Evolutionary conservation across 2,113 vertebrate species (phyloP).

Genomic region (Thomomys bottae): DNA sequence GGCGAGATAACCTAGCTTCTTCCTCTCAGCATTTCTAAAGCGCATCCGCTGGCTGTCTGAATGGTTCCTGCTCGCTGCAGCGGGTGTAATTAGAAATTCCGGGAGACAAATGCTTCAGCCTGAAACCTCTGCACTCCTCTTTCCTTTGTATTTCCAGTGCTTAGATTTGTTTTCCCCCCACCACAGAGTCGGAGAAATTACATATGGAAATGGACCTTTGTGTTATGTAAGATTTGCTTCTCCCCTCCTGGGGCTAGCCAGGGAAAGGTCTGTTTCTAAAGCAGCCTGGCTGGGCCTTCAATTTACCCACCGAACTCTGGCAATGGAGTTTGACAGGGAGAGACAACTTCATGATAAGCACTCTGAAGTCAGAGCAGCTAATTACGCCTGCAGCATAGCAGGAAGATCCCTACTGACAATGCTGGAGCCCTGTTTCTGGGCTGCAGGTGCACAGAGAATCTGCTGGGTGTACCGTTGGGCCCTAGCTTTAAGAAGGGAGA

Average conservation of each 20-base stretch:
- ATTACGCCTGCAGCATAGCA: neutral
- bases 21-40: neutral
- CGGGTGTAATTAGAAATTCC: slow-evolving; percentile 15
- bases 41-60: neutral
- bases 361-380: neutral
- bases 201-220: neutral
- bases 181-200: neutral
- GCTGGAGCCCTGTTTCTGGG: neutral
- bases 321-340: neutral
- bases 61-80: neutral
- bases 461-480: no score
- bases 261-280: neutral
- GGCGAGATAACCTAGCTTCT: neutral
- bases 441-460: neutral
- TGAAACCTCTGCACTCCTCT: neutral
- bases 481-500: neutral
- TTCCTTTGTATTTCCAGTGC: neutral
- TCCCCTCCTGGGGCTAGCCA: neutral
- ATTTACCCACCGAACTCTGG: neutral
- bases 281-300: neutral
- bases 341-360: slow-evolving; percentile 72
- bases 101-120: neutral
- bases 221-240: slow-evolving; percentile 57
- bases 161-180: neutral
- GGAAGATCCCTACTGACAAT: neutral